These are phyloP conservation scores for Mantis religiosa DNA, from an alignment of 2,888 invertebrate genomes.

Conservation along the genomic window DNA sequence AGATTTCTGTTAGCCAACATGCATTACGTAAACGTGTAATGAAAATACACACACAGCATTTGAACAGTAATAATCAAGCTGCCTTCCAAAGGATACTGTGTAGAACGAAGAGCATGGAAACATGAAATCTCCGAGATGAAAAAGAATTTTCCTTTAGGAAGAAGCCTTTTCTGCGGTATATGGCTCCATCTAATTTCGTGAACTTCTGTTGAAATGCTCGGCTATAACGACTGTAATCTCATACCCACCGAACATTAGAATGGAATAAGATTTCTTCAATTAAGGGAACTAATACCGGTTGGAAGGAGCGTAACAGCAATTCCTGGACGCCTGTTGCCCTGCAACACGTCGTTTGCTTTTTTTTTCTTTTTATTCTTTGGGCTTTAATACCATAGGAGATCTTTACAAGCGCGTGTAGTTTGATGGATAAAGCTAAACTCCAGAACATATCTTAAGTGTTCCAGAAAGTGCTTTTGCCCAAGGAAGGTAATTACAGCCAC, in stretches of 20 bases:
- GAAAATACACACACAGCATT: too few species aligned
- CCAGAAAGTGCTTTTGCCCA: too few species aligned
- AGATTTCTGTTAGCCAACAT: too few species aligned
- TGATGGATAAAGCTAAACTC: too few species aligned
- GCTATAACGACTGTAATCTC: neutral
- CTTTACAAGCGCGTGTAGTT: neutral
- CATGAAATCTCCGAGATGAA: too few species aligned
- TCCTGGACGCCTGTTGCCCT: neutral
- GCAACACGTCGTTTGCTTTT: neutral
- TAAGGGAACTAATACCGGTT: neutral
- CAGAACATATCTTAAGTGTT: too few species aligned
- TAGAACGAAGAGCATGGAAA: too few species aligned
- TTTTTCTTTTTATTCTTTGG: too few species aligned
- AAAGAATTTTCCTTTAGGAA: neutral
- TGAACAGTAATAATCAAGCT: too few species aligned
- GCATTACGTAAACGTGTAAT: too few species aligned
- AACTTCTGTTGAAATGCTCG: neutral
- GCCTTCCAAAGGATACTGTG: too few species aligned
- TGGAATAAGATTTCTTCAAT: neutral
- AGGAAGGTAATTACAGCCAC: too few species aligned
- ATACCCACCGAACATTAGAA: neutral
- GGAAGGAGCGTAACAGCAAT: neutral
- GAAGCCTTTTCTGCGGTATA: neutral
- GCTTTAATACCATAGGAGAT: neutral
- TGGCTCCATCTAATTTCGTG: neutral